Percentiles rank a stretch among this genome's conserved stretches.
Conservation (phyloP, 1,140 invertebrate genomes). For the Drosophila navojoa region DNA sequence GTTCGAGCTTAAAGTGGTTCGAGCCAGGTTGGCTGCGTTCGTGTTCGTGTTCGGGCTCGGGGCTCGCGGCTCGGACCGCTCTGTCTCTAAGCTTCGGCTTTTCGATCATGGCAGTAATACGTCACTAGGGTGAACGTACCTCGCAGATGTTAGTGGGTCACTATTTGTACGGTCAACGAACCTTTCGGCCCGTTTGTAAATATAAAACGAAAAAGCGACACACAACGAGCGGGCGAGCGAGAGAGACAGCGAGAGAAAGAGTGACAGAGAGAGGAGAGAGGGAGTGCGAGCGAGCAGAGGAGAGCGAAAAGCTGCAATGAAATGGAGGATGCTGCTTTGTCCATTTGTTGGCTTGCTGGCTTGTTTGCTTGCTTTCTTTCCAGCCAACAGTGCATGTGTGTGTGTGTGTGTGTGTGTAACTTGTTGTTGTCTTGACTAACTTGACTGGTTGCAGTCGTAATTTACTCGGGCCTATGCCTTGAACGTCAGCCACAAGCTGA, state of each 20-base stretch:
- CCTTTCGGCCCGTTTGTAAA: slow-evolving; percentile 83
- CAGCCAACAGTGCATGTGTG: neutral
- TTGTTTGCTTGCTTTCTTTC: slow-evolving; percentile 4
- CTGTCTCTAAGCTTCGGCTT: slow-evolving; percentile 43
- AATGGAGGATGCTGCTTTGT: slow-evolving; percentile 53
- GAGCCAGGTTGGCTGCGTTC: slow-evolving; percentile 67
- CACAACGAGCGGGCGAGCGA: neutral
- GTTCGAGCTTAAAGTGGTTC: slow-evolving; percentile 63
- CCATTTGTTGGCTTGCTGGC: slow-evolving; percentile 1
- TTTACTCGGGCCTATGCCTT: slow-evolving; percentile 79
- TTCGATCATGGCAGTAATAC: slow-evolving; percentile 81
- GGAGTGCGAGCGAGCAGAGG: slow-evolving; percentile 4
- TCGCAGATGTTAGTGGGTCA: slow-evolving; percentile 84
- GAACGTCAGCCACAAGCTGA: slow-evolving; percentile 53
- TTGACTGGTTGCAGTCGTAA: slow-evolving; percentile 81
- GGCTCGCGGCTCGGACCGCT: slow-evolving; percentile 17
- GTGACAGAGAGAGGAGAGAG: neutral
- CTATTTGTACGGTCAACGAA: slow-evolving; percentile 84
- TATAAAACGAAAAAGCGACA: slow-evolving; percentile 68
- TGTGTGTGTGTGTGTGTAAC: slow-evolving; percentile 20
- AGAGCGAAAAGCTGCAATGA: slow-evolving; percentile 46
- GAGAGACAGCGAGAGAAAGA: neutral
- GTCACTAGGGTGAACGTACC: slow-evolving; percentile 84
- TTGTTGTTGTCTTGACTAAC: slow-evolving; percentile 76
- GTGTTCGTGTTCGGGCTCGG: slow-evolving; percentile 20